These are phyloP conservation scores for Acholoe squamosa DNA, from an alignment of 2,888 invertebrate genomes.

Conservation along the genomic window DNA sequence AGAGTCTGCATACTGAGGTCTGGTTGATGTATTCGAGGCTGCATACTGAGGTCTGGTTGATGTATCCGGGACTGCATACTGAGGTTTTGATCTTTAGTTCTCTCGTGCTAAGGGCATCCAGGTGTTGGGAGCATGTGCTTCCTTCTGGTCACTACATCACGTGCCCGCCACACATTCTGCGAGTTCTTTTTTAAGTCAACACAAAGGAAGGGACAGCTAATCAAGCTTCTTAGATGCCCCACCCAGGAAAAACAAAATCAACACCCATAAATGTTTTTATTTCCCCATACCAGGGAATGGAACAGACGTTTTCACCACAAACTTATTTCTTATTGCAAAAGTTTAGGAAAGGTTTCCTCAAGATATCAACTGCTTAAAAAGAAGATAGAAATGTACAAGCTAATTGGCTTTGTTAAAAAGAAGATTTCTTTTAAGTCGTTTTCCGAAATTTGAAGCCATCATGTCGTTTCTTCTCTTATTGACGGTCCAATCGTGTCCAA, in stretches of 20 bases:
- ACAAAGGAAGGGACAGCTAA: not conserved
- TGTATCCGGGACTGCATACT: too few species aligned
- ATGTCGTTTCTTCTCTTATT: not conserved
- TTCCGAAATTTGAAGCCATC: not conserved
- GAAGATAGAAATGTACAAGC: too few species aligned
- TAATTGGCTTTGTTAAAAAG: too few species aligned
- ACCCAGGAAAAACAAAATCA: not conserved
- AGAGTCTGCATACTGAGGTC: too few species aligned
- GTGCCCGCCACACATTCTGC: not conserved
- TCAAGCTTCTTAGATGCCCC: not conserved
- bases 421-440: not conserved
- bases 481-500: constrained; percentile 3
- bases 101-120: too few species aligned
- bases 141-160: not conserved
- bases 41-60: too few species aligned
- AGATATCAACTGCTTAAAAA: too few species aligned
- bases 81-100: too few species aligned
- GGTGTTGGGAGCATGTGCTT: not conserved
- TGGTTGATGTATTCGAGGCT: too few species aligned
- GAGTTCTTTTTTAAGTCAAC: not conserved
- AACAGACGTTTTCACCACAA: not conserved
- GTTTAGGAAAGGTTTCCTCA: not conserved
- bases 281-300: not conserved
- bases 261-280: too few species aligned
- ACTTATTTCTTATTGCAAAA: not conserved